Base-by-base conservation (phyloP, 1,140 invertebrate species). In the Ceratina australensis region DNA sequence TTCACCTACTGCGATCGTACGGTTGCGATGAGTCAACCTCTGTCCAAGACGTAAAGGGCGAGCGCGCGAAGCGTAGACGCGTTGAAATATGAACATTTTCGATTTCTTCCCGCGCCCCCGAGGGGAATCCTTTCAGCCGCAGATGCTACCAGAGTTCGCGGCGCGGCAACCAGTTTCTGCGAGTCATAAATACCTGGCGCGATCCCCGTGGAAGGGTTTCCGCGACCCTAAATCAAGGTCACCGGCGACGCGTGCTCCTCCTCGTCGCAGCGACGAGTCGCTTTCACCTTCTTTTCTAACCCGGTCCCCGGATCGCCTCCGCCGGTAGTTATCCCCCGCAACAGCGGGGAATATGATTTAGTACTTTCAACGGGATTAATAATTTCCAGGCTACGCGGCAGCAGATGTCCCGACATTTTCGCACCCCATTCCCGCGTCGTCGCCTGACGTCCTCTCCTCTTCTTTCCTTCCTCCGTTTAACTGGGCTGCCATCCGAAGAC, bases 321-420 rank as follows among this genome's bases (percentile, higher is more conserved):
- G 10, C 72, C 63, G 10, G 33, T 42, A 42, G 33, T 42, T 10
- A 10, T 42, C 5, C 33, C 10, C 33, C 33, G 61, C 72, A 64
- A 76, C 72, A 50, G 49, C 69, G 60, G 81, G 76, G 49, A 54
- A 79, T 84, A 87, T 88, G 88, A 90, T 89, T 90, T 89, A 89
- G 72, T 88, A 89, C 85, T 88, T 89, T 86, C 85, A 87, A 88
- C 88, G 84, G 88, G 87, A 90, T 90, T 90, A 90, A 90, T 90
- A 89, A 90, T 90, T 90, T 89, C 80, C 83, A 86, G 28, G 67
- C 33, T 10, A 10, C 33, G 33, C 33, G 65, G 72, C 77, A 86
- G 86, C 89, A 90, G 89, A 90, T 90, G 89, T 89, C 82, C 74
- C 73, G 84, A 90, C 87, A 87, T 87, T 86, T 88, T 89, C 87